Percentiles rank a stretch among this genome's conserved stretches.
Evolutionary conservation across 2,888 invertebrate genomes (phyloP).

Genomic region (Tanytarsus gracilentus): DNA sequence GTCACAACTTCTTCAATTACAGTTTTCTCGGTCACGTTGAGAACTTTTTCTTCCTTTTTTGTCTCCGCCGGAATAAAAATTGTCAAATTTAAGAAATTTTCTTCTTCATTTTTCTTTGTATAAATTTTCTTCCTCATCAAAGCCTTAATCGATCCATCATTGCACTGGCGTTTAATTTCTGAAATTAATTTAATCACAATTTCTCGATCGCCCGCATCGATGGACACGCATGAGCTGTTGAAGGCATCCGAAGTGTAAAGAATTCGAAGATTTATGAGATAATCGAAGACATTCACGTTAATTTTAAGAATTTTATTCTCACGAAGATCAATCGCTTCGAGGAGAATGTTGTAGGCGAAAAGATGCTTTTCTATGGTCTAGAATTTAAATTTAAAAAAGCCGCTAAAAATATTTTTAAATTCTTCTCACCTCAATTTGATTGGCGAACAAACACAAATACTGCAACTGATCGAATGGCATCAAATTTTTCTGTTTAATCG

Average conservation of each 20-base stretch:
- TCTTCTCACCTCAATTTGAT: background rate
- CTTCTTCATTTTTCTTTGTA: no score
- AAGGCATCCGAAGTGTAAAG: background rate
- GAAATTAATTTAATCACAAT: background rate
- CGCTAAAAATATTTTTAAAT: no score
- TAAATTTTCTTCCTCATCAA: no score
- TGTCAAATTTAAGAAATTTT: no score
- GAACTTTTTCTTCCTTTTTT: no score
- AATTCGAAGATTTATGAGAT: background rate
- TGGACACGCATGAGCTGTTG: background rate
- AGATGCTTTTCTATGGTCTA: background rate
- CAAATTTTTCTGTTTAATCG: background rate
- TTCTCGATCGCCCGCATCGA: background rate
- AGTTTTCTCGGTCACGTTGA: no score
- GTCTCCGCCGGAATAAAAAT: no score
- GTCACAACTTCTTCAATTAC: no score
- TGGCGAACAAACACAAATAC: background rate
- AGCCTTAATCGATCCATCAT: background rate
- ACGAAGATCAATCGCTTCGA: constrained; percentile 1
- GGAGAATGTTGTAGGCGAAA: background rate
- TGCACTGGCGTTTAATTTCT: background rate
- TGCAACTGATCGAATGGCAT: background rate
- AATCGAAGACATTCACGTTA: background rate
- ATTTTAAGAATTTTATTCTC: background rate
- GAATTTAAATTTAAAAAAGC: no score